Evolutionary conservation across 2,113 vertebrate genomes (phyloP).

Genomic region (Zosterops lateralis): DNA sequence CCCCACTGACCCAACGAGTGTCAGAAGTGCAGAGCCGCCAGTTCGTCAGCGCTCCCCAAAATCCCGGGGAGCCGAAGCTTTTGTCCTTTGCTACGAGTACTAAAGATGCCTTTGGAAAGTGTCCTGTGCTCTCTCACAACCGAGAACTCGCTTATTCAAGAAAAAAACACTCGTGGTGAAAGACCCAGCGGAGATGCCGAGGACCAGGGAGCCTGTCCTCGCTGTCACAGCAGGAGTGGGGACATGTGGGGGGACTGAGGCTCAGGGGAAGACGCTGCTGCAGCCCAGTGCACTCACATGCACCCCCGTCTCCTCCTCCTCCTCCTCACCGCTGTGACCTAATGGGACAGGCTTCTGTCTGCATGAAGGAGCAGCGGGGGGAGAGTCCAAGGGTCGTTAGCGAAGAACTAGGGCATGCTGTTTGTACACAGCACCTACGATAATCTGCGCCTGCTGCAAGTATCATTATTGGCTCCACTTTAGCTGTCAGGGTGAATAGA

Average conservation of each 20-base stretch:
- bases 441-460: not conserved
- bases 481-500: slow-evolving; percentile 9
- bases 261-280: not conserved
- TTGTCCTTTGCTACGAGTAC: not conserved
- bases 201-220: not conserved
- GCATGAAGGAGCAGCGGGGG: not conserved
- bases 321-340: not conserved
- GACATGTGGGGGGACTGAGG: not conserved
- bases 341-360: not conserved
- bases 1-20: fast-evolving
- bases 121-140: not conserved
- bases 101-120: not conserved
- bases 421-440: not conserved
- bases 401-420: not conserved
- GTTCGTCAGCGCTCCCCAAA: not conserved
- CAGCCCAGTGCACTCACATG: not conserved
- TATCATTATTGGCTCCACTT: not conserved
- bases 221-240: not conserved
- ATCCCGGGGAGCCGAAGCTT: not conserved
- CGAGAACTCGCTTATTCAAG: not conserved
- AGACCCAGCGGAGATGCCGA: not conserved
- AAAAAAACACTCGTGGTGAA: not conserved
- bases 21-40: not conserved
- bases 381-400: not conserved
- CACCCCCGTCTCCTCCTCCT: not conserved